Conservation (phyloP, 2,113 vertebrate species). For the Oxyruncus cristatus region DNA sequence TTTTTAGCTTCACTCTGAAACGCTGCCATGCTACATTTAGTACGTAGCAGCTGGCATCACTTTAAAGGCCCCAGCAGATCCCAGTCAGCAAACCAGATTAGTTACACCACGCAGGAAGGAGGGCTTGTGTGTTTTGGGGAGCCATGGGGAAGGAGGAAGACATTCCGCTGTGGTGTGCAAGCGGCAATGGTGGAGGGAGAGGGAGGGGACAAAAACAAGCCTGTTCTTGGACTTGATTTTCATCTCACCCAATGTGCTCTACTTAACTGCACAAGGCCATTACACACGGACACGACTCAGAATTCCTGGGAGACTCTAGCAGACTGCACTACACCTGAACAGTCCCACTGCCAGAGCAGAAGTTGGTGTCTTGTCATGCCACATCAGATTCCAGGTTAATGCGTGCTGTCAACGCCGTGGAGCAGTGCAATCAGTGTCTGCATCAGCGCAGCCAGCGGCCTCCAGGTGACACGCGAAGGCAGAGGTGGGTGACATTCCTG, state of each 20-base stretch:
- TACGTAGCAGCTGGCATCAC: conserved; percentile 13
- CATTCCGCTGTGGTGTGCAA: rapidly evolving
- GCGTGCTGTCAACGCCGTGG: neutral
- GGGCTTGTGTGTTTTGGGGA: neutral
- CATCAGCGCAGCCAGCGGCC: rapidly evolving
- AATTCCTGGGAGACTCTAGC: neutral
- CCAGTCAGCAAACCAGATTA: conserved; percentile 55
- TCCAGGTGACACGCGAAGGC: rapidly evolving
- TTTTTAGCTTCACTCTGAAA: conserved; percentile 49
- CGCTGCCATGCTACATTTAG: conserved; percentile 22
- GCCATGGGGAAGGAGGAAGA: neutral
- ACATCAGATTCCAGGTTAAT: neutral
- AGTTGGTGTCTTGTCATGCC: neutral
- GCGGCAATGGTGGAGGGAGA: neutral
- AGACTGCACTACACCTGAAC: neutral
- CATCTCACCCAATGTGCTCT: neutral
- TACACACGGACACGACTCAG: rapidly evolving
- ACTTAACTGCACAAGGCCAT: neutral
- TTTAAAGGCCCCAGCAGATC: conserved; percentile 52
- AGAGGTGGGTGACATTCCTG: neutral
- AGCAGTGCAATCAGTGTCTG: neutral
- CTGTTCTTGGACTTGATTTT: neutral
- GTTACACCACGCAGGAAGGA: neutral
- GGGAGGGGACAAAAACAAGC: neutral
- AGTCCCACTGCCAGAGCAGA: neutral